Evolutionary conservation across 1,140 invertebrate species (phyloP), one percentile per base, ranked within the genome.

Genomic region (Drosophila littoralis): DNA sequence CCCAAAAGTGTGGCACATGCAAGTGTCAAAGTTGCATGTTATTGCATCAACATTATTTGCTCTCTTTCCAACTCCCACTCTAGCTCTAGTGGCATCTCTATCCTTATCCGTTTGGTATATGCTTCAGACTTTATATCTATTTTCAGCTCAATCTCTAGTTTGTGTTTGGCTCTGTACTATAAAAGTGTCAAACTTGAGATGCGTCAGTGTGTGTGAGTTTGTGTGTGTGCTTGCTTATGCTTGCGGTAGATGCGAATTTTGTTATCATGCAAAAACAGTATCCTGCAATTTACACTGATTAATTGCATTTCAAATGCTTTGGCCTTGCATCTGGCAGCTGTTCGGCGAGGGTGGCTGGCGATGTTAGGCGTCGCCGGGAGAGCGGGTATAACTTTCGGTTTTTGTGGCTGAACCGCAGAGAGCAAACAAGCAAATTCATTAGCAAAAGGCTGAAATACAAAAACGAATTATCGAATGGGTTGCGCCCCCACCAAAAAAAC

Each of bases 21-120:
- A 68, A 79, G 84, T 86, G 83, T 80, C 79, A 86, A 88, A 88
- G 83, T 83, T 89, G 70, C 84, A 88, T 88, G 83, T 83, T 88
- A 83, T 88, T 88, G 83, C 84, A 89, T 83, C 68, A 70, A 79
- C 82, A 86, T 79, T 86, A 86, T 79, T 82, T 77, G 65, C 68
- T 63, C 58, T 42, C 33, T 28, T 48, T 42, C 48, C 36, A 54
- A 51, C 72, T 40, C 28, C 51, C 33, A 50, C 15, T 13, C 28
- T 33, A n/a, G 42, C 12, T 43, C 17, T 42, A 28, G 22, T 28
- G 22, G 4, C 4, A 43, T 60, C 36, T 68, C 60, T 36, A 4
- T 61, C 32, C 13, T 9, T 13, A 33, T 46, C 42, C 42, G 13
- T 43, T 43, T 22, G 38, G 22, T 28, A 28, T 10, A 46, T 22